Conservation (phyloP, 2,888 invertebrate genomes). For the Idaea aversata region DNA sequence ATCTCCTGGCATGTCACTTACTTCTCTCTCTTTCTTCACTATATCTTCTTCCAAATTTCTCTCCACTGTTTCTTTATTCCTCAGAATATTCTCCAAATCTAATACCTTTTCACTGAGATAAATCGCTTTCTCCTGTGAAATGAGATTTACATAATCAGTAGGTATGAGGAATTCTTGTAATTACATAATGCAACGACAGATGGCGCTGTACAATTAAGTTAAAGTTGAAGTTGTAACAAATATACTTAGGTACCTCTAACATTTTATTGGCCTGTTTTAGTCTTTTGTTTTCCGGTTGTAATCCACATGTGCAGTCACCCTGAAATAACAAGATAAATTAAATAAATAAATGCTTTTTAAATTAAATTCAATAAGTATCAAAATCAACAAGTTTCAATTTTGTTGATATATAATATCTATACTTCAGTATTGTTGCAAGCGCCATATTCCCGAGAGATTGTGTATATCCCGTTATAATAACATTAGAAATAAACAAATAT, state of each 20-base stretch:
- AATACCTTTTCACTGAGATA: conserved; percentile 35
- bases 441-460: too few species aligned
- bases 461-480: too few species aligned
- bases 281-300: conserved; percentile 49
- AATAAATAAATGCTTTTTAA: neutral
- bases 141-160: neutral
- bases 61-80: conserved; percentile 35
- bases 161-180: too few species aligned
- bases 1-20: conserved; percentile 21
- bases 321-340: conserved; percentile 32
- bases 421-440: too few species aligned
- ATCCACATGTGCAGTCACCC: conserved; percentile 57
- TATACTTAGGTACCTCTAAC: conserved; percentile 48
- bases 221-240: neutral
- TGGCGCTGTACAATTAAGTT: too few species aligned
- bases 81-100: conserved; percentile 40
- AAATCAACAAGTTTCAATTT: too few species aligned
- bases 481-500: too few species aligned
- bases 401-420: too few species aligned
- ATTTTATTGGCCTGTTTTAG: conserved; percentile 44
- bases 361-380: too few species aligned
- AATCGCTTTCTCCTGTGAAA: conserved; percentile 28
- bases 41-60: conserved; percentile 34
- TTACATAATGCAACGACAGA: too few species aligned
- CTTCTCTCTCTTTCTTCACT: conserved; percentile 47